Evolutionary conservation across 2,888 invertebrate genomes (phyloP), one percentile per base, ranked within the genome.

Genomic region (Serripes groenlandicus): DNA sequence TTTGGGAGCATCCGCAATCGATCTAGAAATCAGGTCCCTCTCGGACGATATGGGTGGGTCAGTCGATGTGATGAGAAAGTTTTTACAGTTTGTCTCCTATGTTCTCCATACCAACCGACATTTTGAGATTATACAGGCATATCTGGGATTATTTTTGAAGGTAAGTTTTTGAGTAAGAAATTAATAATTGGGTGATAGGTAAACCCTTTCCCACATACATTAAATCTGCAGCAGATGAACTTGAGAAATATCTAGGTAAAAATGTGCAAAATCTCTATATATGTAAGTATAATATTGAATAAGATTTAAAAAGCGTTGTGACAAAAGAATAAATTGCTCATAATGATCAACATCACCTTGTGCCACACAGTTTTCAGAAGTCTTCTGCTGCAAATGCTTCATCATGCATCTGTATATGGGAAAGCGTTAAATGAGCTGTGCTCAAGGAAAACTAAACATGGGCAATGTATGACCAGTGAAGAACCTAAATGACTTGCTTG

Each of bases 51-150:
- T 96, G 0, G 97, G 97, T 5, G 97, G 97, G 0, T 96, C 97
- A 0, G 92, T 96, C 7, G 95, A 96, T 35, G 95, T 97, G 0
- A 96, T 99, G 96, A 94, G 96, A 42, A 96, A 97, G 89, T 99
- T 98, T 95, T 95, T 99, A 75, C 96, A 96, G 89, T 96, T 97
- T 95, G 94, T 98, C 30, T 95, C 96, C 77, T 95, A 95, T 76
- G 96, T 97, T 95, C 95, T 99, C 52, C 95, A 96, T 88, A 96
- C 96, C 1, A 97, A 97, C 91, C 96, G 94, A 83, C 96, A 98
- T 95, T 99, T 98, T 95, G 99, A 99, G 95, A 95, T 99, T 75
- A 97, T 97, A 0, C 98, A 99, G 93, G 97, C 98, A 0, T 99
- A 98, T 95, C 96, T 99, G 81, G 97, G 97, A 64, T 95, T 98